phyloP scores from a whole-genome alignment of 2,797 vertebrate species.

The Craterocephalus amniculus region DNA sequence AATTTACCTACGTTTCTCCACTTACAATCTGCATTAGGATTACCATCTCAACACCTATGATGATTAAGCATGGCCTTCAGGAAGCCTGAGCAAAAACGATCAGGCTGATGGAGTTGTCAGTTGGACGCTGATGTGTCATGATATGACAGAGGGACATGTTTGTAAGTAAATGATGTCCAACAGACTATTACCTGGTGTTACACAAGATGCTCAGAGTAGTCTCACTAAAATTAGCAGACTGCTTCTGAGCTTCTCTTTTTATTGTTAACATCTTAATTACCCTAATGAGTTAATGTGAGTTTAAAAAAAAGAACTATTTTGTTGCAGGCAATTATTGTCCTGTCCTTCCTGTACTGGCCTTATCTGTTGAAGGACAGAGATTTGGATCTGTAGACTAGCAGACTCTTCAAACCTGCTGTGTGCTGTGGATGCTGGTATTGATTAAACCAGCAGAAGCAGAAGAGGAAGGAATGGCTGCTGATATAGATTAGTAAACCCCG shows the following conservation, averaged over 20 bases:
- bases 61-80: conserved; percentile 19
- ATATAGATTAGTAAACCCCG: conserved; percentile 58
- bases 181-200: conserved; percentile 20
- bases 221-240: conserved; percentile 33
- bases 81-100: conserved; percentile 1
- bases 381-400: conserved; percentile 66
- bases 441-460: conserved; percentile 54
- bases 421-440: conserved; percentile 65
- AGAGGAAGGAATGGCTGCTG: conserved; percentile 47
- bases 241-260: conserved; percentile 47
- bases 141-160: conserved; percentile 16
- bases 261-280: conserved; percentile 65
- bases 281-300: conserved; percentile 60
- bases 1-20: neutral
- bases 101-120: neutral
- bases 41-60: conserved; percentile 35
- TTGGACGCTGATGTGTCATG: conserved; percentile 28
- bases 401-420: conserved; percentile 49
- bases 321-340: conserved; percentile 69
- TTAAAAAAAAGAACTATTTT: conserved; percentile 41
- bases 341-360: conserved; percentile 55
- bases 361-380: conserved; percentile 69
- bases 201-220: conserved; percentile 20
- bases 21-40: conserved; percentile 6
- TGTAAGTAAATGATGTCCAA: conserved; percentile 10